Evolutionary conservation across 2,113 vertebrate species (phyloP).

Genomic region (Candoia aspera): DNA sequence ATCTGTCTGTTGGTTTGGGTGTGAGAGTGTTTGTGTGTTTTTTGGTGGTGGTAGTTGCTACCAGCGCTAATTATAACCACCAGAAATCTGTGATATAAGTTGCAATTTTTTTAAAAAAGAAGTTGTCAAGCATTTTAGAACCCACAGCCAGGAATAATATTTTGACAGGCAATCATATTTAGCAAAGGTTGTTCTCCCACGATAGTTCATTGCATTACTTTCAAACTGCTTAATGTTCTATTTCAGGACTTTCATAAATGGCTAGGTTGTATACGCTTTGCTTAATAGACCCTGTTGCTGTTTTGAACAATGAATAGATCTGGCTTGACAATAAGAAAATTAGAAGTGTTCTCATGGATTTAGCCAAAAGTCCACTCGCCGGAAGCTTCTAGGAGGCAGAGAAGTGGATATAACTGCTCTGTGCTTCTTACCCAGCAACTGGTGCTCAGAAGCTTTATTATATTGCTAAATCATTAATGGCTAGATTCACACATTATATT

Average conservation of each 20-base stretch:
- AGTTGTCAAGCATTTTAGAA: constrained; percentile 51
- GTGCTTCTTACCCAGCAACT: not conserved
- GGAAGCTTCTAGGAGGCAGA: not conserved
- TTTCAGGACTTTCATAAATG: constrained; percentile 21
- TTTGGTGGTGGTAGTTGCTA: not conserved
- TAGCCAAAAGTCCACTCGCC: not conserved
- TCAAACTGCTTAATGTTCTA: constrained; percentile 14
- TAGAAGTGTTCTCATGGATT: not conserved
- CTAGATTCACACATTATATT: not conserved
- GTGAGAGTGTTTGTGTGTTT: too few species aligned
- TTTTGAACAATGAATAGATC: fast-evolving
- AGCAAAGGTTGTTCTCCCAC: constrained; percentile 16
- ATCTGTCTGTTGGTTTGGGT: not conserved
- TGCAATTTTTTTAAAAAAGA: constrained; percentile 20
- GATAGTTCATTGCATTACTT: constrained; percentile 26
- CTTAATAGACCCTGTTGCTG: not conserved
- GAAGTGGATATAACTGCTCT: not conserved
- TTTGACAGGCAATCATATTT: constrained; percentile 50
- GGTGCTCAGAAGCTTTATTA: not conserved
- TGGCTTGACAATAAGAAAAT: not conserved
- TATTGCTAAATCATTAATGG: not conserved
- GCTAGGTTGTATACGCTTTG: not conserved
- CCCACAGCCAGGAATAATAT: constrained; percentile 41
- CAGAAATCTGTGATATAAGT: constrained; percentile 55
- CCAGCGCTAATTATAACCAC: constrained; percentile 33